Base-by-base conservation (phyloP, 1,140 invertebrate genomes). In the Stegodyphus mimosarum region DNA sequence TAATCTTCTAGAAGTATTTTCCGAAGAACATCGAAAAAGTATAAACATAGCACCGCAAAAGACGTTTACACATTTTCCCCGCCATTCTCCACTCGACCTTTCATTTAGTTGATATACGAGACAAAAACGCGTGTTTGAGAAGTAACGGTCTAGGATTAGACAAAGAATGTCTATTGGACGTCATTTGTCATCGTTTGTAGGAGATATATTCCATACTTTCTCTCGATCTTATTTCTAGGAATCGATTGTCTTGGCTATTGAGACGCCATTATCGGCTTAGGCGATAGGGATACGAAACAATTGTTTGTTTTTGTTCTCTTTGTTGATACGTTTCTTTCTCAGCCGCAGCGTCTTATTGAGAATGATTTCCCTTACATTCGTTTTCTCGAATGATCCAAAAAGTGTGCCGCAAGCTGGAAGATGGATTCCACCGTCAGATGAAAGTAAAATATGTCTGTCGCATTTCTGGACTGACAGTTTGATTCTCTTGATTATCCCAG, bases 201-300 rank as follows among this genome's bases (percentile, higher is more conserved):
- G 50, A 72, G 70, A 72, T 72, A 72, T 72, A 72, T 72, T 50
- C 70, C 70, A 72, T 72, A 72, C 70, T 72, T 72, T 72, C 49
- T 15, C 15, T 11, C 70, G 48, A 72, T 72, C 50, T 50, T 72
- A 72, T 72, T 72, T 72, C 70, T 48, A 72, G 49, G 48, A 72
- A 72, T 72, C 70, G 70, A 72, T 72, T 72, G 70, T 52, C 13
- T 51, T 11, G 70, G 70, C 70, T 51, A 72, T 52, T 72, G 70
- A 72, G 70, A 17, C 70, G 70, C 33, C 70, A 72, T 72, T 72
- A 72, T 72, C 70, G 70, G 70, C 70, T 72, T 72, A 72, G 70
- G 49, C 50, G 13, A 10, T 17, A 13, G 17, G n/a, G 55, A 60
- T 60, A 10, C 55, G 55, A 9, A 33, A 15, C 55, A 60, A 60